Evolutionary conservation across 2,888 invertebrate species (phyloP), one percentile per base, ranked within the genome.

Genomic region (Zaprionus bogoriensis): DNA sequence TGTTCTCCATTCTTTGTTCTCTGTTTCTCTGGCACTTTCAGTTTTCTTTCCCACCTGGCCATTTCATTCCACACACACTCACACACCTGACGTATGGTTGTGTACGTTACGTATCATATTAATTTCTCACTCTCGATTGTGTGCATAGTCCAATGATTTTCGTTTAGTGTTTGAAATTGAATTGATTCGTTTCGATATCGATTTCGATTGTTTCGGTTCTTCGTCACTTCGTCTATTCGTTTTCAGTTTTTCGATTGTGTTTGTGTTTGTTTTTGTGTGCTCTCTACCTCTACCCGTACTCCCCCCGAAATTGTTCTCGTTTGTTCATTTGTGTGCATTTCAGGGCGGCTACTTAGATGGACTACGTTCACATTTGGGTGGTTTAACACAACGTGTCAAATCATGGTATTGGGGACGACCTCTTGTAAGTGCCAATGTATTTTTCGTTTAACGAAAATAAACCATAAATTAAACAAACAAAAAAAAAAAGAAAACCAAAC

Each of bases 341-440:
- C 95, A 96, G 96, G 95, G 95, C 93, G 95, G 96, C 93, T 96
- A 96, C 95, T 94, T 96, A 93, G 96, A 96, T 94, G 96, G 96
- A 93, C 95, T 96, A 93, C 95, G 96, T 93, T 95, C 96, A 93
- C 96, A 96, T 94, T 95, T 97, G 93, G 96, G 96, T 94, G 96
- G 96, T 94, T 96, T 96, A 94, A 97, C 97, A 93, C 96, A 96
- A 95, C 96, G 96, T 95, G 96, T 96, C 93, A 96, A 96, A 94
- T 96, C 96, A 93, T 97, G 97, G 96, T 97, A 97, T 95, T 96
- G 96, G 96, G 97, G 96, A 94, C 95, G 96, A 94, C 96, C 96
- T 95, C 96, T 96, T 94, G 96, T 96, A 96, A 96, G 96, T 96
- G 93, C 91, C 91, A 90, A 90, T 90, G 89, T 91, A 89, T 89